Evolutionary conservation across 2,888 invertebrate genomes (phyloP), one percentile per base, ranked within the genome.

Genomic region (Ectemnius cavifrons): DNA sequence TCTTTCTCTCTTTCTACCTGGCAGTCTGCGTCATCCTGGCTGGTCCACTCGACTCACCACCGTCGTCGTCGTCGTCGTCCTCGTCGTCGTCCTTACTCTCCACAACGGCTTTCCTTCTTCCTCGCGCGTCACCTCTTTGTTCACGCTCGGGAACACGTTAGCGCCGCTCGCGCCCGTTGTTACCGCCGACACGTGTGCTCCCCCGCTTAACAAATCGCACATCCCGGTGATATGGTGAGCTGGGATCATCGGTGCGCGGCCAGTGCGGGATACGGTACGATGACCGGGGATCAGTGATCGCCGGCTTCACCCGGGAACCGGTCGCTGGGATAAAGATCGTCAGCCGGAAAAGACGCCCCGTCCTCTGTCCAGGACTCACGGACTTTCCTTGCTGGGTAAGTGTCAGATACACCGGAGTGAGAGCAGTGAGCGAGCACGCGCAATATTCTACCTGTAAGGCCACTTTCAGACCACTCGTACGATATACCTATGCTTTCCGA

Each of bases 271-370:
- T 13, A 67, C 75, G 66, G 60, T 72, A 75, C 75, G 59, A 72
- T 63, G 77, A 76, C 76, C 76, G 76, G 64, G 63, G 63, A 76
- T 70, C 76, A 77, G 63, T 73, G 69, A 73, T 73, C 75, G 68
- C 27, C 27, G 37, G 37, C 23, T 23, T 23, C 23, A 56, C 60
- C 62, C 57, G 28, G 71, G 73, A 69, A 79, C 79, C 74, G 75
- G 77, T 81, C 71, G 66, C 70, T 68, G 67, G 70, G 65, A 75
- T 69, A 70, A 79, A 72, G 57, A 79, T 73, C 67, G 37, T 37
- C 52, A 52, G 72, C 58, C 68, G 68, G 67, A 72, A 74, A 79
- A 74, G 73, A 83, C 81, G 79, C 75, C 73, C 70, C 68, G 68
- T 69, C 60, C 52, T 23, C 23, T 23, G 23, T 23, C 14, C 67